Conservation (phyloP, 2,888 invertebrate species). For the Omphaloscelis lunosa region DNA sequence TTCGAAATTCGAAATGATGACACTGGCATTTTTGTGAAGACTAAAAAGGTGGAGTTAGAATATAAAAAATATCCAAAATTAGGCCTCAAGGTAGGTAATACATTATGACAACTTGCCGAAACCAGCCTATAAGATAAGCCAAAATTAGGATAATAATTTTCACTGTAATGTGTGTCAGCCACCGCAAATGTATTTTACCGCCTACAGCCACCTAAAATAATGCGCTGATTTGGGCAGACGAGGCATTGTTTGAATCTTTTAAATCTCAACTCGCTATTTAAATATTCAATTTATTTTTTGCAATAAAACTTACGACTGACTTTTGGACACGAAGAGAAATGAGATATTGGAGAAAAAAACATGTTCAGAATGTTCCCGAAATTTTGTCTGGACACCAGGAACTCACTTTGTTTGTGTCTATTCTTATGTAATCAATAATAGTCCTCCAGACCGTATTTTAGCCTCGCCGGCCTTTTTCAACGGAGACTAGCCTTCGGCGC, state of each 20-base stretch:
- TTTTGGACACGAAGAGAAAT: neutral
- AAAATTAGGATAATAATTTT: constrained; percentile 46
- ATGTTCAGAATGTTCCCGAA: neutral
- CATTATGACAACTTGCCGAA: constrained; percentile 27
- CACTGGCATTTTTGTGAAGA: constrained; percentile 11
- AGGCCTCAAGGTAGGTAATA: constrained; percentile 18
- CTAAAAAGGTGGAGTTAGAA: constrained; percentile 4
- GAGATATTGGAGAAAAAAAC: neutral
- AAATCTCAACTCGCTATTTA: neutral
- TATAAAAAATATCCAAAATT: constrained; percentile 22
- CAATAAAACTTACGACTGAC: neutral
- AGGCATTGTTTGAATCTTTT: constrained; percentile 34
- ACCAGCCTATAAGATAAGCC: constrained; percentile 20
- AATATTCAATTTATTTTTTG: neutral
- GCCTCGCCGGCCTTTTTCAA: too few species aligned
- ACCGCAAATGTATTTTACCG: constrained; percentile 43
- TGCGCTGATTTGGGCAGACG: constrained; percentile 42
- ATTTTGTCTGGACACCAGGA: neutral
- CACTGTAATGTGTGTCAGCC: constrained; percentile 25
- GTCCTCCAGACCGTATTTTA: too few species aligned
- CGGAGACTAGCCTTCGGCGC: too few species aligned
- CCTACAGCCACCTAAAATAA: constrained; percentile 37
- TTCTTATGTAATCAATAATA: neutral
- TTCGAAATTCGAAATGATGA: constrained; percentile 26
- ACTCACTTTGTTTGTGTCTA: neutral